Evolutionary conservation across 1,140 invertebrate genomes (phyloP).

Genomic region (Drosophila varians): DNA sequence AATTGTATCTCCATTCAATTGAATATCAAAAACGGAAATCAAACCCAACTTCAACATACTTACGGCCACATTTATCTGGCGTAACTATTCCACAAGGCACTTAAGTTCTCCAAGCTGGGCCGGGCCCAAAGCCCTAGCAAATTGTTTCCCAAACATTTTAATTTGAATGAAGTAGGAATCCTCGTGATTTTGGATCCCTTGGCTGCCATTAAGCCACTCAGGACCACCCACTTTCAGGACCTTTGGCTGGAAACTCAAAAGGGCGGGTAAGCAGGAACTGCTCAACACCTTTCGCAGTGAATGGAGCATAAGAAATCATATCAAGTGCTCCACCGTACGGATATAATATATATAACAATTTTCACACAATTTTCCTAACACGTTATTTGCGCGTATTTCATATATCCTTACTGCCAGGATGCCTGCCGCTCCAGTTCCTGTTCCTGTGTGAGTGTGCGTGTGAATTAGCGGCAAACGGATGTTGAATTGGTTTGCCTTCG

Average conservation of each 20-base stretch:
- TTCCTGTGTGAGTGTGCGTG: conserved; percentile 53
- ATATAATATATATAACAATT: conserved; percentile 82
- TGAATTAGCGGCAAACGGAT: conserved; percentile 81
- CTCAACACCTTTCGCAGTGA: conserved; percentile 71
- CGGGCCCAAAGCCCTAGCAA: not conserved
- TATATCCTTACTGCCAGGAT: conserved; percentile 66
- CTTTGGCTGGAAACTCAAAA: not conserved
- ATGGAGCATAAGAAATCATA: conserved; percentile 81
- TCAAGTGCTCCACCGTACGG: conserved; percentile 64
- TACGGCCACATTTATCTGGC: not conserved
- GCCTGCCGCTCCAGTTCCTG: conserved; percentile 16
- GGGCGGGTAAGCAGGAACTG: conserved; percentile 24
- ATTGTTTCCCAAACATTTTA: conserved; percentile 13
- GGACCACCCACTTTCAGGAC: not conserved
- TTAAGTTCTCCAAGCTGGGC: not conserved
- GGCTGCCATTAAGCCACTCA: conserved; percentile 1
- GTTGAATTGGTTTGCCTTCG: conserved; percentile 80
- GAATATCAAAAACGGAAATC: not conserved
- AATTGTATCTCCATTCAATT: not conserved
- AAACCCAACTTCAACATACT: not conserved
- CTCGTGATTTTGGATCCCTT: conserved; percentile 3
- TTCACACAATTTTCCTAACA: conserved; percentile 80
- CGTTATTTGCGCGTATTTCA: conserved; percentile 81
- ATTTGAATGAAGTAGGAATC: conserved; percentile 12
- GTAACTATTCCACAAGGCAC: not conserved